Evolutionary conservation across 2,888 invertebrate species (phyloP).

Genomic region (Tridacna gigas): DNA sequence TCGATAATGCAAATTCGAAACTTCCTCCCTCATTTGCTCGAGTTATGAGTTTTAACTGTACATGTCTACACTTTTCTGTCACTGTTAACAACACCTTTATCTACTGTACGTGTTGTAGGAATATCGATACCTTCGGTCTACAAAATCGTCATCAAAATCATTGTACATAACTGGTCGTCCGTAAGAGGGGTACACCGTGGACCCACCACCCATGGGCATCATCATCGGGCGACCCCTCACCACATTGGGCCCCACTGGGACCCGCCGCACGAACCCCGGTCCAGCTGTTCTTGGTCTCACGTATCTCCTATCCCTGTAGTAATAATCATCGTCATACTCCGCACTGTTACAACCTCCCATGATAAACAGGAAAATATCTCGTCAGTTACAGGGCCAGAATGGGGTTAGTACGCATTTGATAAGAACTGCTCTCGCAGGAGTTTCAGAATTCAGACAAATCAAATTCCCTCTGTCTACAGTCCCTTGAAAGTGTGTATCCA

Average conservation of each 20-base stretch:
- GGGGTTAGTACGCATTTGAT: neutral
- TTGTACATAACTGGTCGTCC: conserved; percentile 4
- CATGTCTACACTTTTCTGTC: too few relatives aligned
- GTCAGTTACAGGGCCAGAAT: neutral
- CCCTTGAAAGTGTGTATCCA: too few relatives aligned
- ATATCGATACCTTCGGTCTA: conserved; percentile 25
- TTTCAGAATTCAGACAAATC: neutral
- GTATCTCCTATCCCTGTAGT: conserved; percentile 16
- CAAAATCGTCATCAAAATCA: conserved; percentile 14
- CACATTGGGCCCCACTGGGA: conserved; percentile 19
- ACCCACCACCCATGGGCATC: neutral
- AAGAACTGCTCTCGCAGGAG: neutral
- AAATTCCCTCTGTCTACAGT: neutral
- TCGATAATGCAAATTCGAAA: too few relatives aligned
- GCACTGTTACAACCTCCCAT: conserved; percentile 48
- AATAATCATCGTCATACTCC: conserved; percentile 42
- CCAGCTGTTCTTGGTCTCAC: conserved; percentile 10
- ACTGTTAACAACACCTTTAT: neutral
- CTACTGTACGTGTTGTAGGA: conserved; percentile 30
- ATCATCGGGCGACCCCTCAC: conserved; percentile 9
- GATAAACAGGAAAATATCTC: neutral
- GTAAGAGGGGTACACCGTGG: conserved; percentile 2
- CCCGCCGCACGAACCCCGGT: neutral
- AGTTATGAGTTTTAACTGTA: too few relatives aligned
- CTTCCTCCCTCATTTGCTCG: too few relatives aligned